Evolutionary conservation across 2,113 vertebrate genomes (phyloP).

Genomic region (Nestor notabilis): DNA sequence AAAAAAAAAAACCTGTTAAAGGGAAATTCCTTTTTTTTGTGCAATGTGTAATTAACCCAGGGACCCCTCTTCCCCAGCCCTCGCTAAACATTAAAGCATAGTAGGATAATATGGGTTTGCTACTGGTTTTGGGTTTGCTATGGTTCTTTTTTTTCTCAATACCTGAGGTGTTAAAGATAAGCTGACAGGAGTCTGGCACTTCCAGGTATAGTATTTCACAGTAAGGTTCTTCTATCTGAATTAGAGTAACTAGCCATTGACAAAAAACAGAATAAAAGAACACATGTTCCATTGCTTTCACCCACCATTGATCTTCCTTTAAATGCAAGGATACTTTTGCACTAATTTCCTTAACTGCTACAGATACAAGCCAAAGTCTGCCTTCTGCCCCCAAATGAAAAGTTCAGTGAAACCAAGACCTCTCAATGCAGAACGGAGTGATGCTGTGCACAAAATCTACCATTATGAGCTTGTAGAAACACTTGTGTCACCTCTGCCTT

Average conservation of each 20-base stretch:
- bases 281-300: background rate
- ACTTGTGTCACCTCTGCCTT: background rate
- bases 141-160: background rate
- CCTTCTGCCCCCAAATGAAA: background rate
- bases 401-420: background rate
- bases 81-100: background rate
- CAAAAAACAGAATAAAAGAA: background rate
- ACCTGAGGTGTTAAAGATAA: background rate
- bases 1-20: background rate
- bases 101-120: background rate
- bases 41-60: background rate
- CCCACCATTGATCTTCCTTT: background rate
- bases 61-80: background rate
- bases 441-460: background rate
- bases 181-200: background rate
- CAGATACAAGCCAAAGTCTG: background rate
- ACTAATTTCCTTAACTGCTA: background rate
- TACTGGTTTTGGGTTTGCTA: background rate
- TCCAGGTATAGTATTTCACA: background rate
- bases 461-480: background rate
- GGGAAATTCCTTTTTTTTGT: background rate
- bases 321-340: background rate
- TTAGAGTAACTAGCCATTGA: background rate
- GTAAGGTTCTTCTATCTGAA: background rate
- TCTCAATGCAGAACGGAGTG: background rate